Conservation (phyloP, 2,888 invertebrate species). For the Ceraclea dissimilis region DNA sequence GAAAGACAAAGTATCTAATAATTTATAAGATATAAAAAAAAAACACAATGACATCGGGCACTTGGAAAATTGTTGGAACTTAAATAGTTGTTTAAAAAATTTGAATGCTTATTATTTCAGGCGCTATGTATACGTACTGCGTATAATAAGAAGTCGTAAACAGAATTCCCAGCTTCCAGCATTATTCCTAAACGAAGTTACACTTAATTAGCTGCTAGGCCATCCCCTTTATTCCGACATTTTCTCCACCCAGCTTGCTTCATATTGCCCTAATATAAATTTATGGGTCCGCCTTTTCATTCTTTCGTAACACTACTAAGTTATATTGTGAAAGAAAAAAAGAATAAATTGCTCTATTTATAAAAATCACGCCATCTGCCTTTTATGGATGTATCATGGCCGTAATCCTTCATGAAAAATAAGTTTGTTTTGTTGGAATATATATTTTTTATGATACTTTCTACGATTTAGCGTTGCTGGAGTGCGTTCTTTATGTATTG, state of each 20-base stretch:
- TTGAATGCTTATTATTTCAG: background rate
- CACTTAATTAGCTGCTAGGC: constrained; percentile 22
- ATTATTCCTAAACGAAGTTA: constrained; percentile 19
- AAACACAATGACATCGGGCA: no score
- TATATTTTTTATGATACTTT: no score
- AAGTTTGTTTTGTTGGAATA: no score
- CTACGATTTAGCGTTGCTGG: no score
- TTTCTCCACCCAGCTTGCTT: constrained; percentile 5
- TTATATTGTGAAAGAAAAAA: background rate
- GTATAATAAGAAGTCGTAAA: constrained; percentile 4
- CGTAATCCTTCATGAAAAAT: no score
- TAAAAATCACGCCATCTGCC: background rate
- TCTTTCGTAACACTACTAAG: background rate
- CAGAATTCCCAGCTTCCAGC: constrained; percentile 13
- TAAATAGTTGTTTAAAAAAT: background rate
- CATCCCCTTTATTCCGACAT: background rate
- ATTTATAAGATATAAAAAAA: no score
- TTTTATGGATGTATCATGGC: no score
- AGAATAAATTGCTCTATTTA: background rate
- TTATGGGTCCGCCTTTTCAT: constrained; percentile 15
- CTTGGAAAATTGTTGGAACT: no score
- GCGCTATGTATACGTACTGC: background rate
- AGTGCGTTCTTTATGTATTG: no score
- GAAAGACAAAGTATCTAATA: no score
- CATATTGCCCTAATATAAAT: constrained; percentile 20